Conservation (phyloP, 2,888 invertebrate species). For the Trachelus iudaicus region DNA sequence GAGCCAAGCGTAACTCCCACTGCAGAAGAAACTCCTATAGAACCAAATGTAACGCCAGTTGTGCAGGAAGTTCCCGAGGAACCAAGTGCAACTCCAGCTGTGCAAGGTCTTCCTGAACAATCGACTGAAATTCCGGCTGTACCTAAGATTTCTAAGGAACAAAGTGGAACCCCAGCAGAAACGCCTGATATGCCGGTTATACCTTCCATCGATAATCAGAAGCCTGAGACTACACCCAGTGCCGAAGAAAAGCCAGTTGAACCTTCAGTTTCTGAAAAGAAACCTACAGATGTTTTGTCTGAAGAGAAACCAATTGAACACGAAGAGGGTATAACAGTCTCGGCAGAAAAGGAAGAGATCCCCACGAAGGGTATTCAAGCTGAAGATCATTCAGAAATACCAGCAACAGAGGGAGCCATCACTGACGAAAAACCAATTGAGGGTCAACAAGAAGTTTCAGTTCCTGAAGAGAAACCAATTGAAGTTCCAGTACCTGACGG, state of each 20-base stretch:
- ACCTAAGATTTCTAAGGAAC: slow-evolving; percentile 8
- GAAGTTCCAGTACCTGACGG: slow-evolving; percentile 20
- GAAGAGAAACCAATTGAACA: slow-evolving; percentile 8
- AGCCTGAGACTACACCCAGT: slow-evolving; percentile 19
- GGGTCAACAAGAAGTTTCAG: slow-evolving; percentile 5
- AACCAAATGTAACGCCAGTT: slow-evolving; percentile 5
- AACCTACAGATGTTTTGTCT: slow-evolving; percentile 17
- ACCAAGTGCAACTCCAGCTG: slow-evolving; percentile 20
- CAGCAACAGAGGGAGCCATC: slow-evolving; percentile 10
- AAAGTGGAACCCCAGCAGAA: background rate
- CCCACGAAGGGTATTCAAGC: background rate
- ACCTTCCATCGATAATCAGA: slow-evolving; percentile 28
- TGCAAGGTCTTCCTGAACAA: slow-evolving; percentile 11
- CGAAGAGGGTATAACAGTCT: slow-evolving; percentile 3
- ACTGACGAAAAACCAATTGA: slow-evolving; percentile 9
- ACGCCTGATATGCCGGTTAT: slow-evolving; percentile 24
- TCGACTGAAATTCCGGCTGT: slow-evolving; percentile 6
- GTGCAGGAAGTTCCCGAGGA: slow-evolving; percentile 11
- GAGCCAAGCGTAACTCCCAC: slow-evolving; percentile 11
- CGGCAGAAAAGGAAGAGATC: slow-evolving; percentile 10
- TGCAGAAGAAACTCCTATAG: slow-evolving; percentile 5
- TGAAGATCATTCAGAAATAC: background rate
- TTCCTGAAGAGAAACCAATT: slow-evolving; percentile 9
- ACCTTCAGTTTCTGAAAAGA: slow-evolving; percentile 9
- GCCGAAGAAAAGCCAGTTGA: slow-evolving; percentile 24